Percentiles rank a stretch among this genome's conserved stretches.
Evolutionary conservation across 2,113 vertebrate species (phyloP).

Genomic region (Brevimyrus niger): DNA sequence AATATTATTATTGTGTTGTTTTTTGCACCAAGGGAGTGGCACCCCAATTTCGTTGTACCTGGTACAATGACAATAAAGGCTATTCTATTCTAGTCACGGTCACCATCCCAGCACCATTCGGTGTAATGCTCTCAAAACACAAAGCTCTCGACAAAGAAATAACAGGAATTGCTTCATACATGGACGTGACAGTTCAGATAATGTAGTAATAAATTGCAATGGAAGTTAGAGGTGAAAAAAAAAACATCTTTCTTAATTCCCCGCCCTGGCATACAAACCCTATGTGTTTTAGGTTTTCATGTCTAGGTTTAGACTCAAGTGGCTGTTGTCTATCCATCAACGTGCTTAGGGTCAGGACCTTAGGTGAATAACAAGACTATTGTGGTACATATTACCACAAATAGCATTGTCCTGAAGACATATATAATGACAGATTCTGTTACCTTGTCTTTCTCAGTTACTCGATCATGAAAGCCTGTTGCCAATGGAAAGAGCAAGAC

Average conservation of each 20-base stretch:
- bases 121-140: neutral
- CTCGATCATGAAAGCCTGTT: slow-evolving; percentile 75
- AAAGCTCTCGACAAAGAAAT: neutral
- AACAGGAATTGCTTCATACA: neutral
- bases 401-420: neutral
- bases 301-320: neutral
- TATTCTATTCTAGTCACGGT: too few species aligned
- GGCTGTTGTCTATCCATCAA: neutral
- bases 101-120: neutral
- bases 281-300: neutral
- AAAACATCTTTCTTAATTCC: neutral
- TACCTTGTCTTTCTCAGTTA: slow-evolving; percentile 57
- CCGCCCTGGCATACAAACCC: neutral
- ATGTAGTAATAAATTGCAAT: neutral
- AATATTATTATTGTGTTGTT: too few species aligned
- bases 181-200: neutral
- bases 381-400: neutral
- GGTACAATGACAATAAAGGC: too few species aligned
- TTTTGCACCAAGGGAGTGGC: too few species aligned
- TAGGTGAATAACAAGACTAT: neutral
- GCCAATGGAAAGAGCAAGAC: slow-evolving; percentile 71
- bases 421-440: neutral
- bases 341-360: neutral
- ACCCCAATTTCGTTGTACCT: too few species aligned
- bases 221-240: neutral